Evolutionary conservation across 2,888 invertebrate genomes (phyloP), one percentile per base, ranked within the genome.

Genomic region (Hirtodrosophila cameraria): DNA sequence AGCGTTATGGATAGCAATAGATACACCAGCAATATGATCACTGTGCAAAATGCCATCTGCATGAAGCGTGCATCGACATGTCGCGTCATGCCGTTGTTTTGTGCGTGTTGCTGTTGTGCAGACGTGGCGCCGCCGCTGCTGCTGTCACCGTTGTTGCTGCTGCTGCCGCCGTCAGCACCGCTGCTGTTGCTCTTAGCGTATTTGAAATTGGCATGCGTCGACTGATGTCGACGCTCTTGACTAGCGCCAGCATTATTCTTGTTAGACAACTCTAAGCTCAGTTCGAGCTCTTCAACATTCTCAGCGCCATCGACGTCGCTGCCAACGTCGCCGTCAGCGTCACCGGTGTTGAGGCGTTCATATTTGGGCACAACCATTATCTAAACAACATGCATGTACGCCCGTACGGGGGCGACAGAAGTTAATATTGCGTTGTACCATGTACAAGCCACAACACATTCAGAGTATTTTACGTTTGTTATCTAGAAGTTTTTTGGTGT

Each of bases 1-100:
- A 99, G 93, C 38, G 97, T 96, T 83, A 99, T 97, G 9, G 99
- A 99, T 52, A 99, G 93, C 8, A 94, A 93, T 89, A 98, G 97
- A 91, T 99, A 99, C 39, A 96, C 91, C 2, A 95, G 89, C 45
- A 99, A 95, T 38, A 97, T 90, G 23, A 80, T 81, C 52, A 91
- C 60, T 2, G 90, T 89, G 11, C 90, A 88, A 30, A 90, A 83
- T n/a, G 90, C 91, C 81, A 90, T 79, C 42, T 90, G 90, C 87
- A 90, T 88, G n/a, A 90, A 63, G 38, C 80, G 87, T 0, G 89
- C 85, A 30, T 86, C 81, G 15, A 62, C 59, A 31, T 74, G 67
- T 5, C 73, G 31, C 0, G 55, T 50, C 70, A 75, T 68, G 11
- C 62, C 69, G 41, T 53, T 52, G 39, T 46, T 39, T 7, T 57